Conservation (phyloP, 2,113 vertebrate genomes). For the Cardinalis cardinalis region DNA sequence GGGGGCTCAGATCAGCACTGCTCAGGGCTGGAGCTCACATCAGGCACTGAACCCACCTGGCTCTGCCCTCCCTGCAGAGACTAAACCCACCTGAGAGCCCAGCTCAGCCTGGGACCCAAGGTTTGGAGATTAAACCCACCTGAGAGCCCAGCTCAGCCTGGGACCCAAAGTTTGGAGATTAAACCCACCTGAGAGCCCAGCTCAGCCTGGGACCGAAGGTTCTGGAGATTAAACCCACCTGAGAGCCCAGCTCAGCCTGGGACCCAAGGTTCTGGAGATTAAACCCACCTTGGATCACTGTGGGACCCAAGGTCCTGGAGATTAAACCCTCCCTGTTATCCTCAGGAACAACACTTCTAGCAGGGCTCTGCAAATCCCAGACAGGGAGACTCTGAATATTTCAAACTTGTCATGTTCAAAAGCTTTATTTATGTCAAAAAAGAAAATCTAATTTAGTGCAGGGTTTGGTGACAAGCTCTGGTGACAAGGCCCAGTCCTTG, state of each 20-base stretch:
- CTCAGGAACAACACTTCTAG: not conserved
- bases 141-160: no score
- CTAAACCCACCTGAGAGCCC: not conserved
- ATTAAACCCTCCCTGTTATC: not conserved
- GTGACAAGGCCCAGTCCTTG: not conserved
- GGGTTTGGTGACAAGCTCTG: not conserved
- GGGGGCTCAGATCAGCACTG: not conserved
- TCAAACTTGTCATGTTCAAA: not conserved
- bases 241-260: no score
- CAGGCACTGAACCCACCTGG: not conserved
- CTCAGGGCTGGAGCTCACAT: not conserved
- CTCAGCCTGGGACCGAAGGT: not conserved
- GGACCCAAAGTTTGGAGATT: no score
- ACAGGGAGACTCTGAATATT: not conserved
- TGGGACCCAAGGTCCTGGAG: not conserved
- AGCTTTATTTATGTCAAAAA: not conserved
- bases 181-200: not conserved
- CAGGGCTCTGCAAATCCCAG: not conserved
- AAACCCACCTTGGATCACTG: not conserved
- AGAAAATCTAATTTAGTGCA: not conserved
- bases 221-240: not conserved
- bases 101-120: accelerated
- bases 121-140: not conserved
- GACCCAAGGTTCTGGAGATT: no score
- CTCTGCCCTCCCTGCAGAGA: not conserved